phyloP scores from a whole-genome alignment of 1,140 invertebrate genomes.

The Mylabris phalerata region DNA sequence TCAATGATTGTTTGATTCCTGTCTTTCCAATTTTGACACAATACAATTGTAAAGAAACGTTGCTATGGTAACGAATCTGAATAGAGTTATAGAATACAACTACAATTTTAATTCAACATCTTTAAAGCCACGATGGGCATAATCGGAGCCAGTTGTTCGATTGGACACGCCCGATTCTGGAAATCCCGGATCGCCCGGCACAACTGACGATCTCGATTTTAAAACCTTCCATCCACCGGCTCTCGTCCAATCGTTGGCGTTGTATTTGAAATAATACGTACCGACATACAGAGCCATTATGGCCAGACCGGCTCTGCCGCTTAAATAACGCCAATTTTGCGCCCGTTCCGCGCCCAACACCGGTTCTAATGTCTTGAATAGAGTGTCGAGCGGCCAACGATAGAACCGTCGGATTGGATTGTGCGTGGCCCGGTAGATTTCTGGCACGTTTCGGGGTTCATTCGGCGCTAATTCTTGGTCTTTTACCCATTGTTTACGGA shows the following conservation, averaged over 20 bases:
- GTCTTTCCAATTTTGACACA: too few species aligned
- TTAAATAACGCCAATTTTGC: constrained; percentile 50
- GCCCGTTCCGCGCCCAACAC: constrained; percentile 51
- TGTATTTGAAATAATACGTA: constrained; percentile 75
- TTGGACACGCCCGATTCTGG: constrained; percentile 48
- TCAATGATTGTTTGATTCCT: too few species aligned
- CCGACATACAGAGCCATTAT: constrained; percentile 45
- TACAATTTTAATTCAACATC: constrained; percentile 37
- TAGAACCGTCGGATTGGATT: constrained; percentile 76
- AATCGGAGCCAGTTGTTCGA: constrained; percentile 52
- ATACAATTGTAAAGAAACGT: too few species aligned
- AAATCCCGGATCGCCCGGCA: constrained; percentile 60
- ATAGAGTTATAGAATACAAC: not conserved
- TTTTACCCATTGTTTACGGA: constrained; percentile 74
- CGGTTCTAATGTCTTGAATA: constrained; percentile 52
- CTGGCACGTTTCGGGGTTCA: constrained; percentile 61
- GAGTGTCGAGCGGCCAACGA: constrained; percentile 58
- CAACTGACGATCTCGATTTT: constrained; percentile 44
- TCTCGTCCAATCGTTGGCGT: constrained; percentile 67
- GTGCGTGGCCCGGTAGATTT: constrained; percentile 58
- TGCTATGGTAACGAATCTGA: too few species aligned
- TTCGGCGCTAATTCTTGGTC: constrained; percentile 68
- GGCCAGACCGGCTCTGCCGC: constrained; percentile 54
- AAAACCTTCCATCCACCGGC: constrained; percentile 59
- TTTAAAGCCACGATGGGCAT: constrained; percentile 62